Base-by-base conservation (phyloP, 2,113 vertebrate species). In the Micronycteris hirsuta region DNA sequence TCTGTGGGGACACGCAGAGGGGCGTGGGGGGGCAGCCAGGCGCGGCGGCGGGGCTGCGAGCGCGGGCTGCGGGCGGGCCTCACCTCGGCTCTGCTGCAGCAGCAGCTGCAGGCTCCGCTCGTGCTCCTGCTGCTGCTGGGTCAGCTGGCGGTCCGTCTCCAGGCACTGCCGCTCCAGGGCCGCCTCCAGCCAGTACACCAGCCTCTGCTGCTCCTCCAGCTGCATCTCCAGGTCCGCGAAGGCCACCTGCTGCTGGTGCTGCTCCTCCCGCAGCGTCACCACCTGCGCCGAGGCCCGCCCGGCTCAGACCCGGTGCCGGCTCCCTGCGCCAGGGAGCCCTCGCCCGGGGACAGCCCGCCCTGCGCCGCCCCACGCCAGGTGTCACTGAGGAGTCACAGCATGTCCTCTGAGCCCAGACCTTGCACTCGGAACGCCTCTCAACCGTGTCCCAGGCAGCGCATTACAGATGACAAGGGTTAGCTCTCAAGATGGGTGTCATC, bases 141-240 rank as follows among this genome's bases (percentile, higher is more conserved):
- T 99, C 94, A 99, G 99, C 82, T 99, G 98, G 0, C 99, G 99
- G 95, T 99, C 99, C 67, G 99, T 99, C 97, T 99, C 99, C 17
- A 99, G 98, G 43, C 98, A 99, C 93, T 99, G 99, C 8, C 99
- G 99, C 92, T 99, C 99, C 47, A 99, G 98, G 0, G 99, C 99
- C 0, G 98, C 99, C 98, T 99, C 99, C 98, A 99, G 96, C 99
- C 99, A 99, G 97, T 98, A 98, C 68, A 99, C 98, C 97, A 99
- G 97, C 97, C 98, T 97, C 98, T 99, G 99, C 98, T 99, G 99
- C 97, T 99, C 99, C 82, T 99, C 99, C 78, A 99, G 98, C 54
- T 99, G 99, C 99, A 99, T 99, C 97, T 99, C 99, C 93, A 99
- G 98, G 97, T 99, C 99, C 0, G 99, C 99, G 97, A 99, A 99